Conservation (phyloP, 2,113 vertebrate species). For the Protobothrops flavoviridis region DNA sequence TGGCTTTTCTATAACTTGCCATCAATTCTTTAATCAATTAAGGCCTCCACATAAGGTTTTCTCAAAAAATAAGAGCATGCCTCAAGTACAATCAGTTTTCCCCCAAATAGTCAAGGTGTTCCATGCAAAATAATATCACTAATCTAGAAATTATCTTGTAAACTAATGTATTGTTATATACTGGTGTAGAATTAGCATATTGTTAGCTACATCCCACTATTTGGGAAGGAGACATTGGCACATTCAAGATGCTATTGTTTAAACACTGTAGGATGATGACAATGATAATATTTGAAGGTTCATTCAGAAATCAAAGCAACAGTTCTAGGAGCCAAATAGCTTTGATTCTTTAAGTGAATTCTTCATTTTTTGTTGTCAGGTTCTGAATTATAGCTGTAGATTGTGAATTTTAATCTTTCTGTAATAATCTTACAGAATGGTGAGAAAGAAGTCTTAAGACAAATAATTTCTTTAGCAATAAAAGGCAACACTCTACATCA, state of each 20-base stretch:
- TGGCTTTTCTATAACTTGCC: no score
- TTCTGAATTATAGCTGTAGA: background rate
- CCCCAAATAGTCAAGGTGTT: background rate
- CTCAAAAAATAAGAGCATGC: background rate
- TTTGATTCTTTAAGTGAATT: background rate
- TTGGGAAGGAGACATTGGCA: background rate
- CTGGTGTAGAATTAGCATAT: background rate
- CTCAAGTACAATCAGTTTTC: background rate
- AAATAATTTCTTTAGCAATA: background rate
- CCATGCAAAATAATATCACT: background rate
- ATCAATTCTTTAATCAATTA: background rate
- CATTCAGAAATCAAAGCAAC: background rate
- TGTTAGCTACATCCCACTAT: background rate
- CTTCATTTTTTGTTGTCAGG: background rate
- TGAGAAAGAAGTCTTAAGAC: background rate
- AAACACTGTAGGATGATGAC: background rate
- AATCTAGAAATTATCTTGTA: background rate
- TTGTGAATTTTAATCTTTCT: background rate
- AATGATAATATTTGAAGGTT: background rate
- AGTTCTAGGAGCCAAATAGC: background rate
- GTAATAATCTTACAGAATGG: background rate
- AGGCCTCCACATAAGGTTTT: background rate
- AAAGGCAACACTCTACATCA: background rate
- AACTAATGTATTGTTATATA: background rate
- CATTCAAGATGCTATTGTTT: background rate